Evolutionary conservation across 2,888 invertebrate genomes (phyloP).

Genomic region (Eugnorisma glareosa): DNA sequence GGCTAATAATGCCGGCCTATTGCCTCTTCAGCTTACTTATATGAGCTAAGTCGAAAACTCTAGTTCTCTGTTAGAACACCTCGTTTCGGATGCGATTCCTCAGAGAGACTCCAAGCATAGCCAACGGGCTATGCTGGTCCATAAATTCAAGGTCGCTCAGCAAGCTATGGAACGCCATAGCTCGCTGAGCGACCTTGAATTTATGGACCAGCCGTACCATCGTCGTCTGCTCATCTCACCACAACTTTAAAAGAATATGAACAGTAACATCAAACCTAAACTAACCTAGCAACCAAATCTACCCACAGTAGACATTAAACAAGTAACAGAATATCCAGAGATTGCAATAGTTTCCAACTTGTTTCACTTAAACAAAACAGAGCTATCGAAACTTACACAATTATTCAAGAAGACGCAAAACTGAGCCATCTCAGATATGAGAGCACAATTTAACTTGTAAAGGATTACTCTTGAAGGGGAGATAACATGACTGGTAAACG

Average conservation of each 20-base stretch:
- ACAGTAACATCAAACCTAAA: not conserved
- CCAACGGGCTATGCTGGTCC: no score
- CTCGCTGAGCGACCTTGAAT: no score
- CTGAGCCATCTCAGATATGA: constrained; percentile 60
- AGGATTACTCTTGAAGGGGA: constrained; percentile 66
- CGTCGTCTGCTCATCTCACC: not conserved
- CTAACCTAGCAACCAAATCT: constrained; percentile 18
- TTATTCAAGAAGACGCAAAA: constrained; percentile 65
- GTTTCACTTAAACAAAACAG: constrained; percentile 66
- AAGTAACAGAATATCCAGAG: constrained; percentile 47
- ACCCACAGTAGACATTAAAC: constrained; percentile 34
- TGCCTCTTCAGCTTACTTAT: no score
- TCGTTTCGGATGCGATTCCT: no score
- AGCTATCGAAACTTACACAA: constrained; percentile 66
- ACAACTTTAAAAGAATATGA: not conserved
- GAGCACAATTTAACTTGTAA: constrained; percentile 67
- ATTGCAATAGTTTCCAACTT: constrained; percentile 63
- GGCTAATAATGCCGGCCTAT: no score
- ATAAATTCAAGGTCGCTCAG: no score
- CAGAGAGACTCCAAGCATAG: no score
- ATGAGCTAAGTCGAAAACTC: no score
- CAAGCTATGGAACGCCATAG: no score
- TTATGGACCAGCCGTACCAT: no score
- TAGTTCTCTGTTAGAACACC: no score
- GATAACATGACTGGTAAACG: constrained; percentile 65